A percentile compares a stretch with the other conserved stretches of the same genome.
Conservation (phyloP, 2,113 vertebrate genomes). For the Clarias gariepinus region DNA sequence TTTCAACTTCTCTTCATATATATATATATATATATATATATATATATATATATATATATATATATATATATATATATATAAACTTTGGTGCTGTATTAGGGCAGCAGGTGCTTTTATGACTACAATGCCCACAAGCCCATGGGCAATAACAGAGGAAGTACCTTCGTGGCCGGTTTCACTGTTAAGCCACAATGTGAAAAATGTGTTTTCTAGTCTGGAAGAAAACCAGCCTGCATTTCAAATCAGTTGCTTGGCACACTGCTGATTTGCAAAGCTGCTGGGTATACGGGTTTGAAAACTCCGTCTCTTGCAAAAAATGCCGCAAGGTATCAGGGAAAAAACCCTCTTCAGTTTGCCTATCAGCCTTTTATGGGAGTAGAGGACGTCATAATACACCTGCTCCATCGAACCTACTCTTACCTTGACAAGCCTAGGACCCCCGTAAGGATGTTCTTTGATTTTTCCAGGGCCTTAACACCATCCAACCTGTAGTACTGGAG, state of each 20-base stretch:
- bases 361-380: too few relatives aligned
- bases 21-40: neutral
- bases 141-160: constrained; percentile 22
- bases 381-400: too few relatives aligned
- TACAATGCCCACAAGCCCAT: constrained; percentile 23
- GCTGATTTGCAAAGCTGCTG: neutral
- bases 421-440: too few relatives aligned
- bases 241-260: neutral
- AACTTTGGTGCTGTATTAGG: constrained; percentile 10
- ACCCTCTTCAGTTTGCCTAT: too few relatives aligned
- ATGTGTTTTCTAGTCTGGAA: constrained; percentile 5
- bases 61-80: neutral
- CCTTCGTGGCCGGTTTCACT: neutral
- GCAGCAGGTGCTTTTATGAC: constrained; percentile 16
- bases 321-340: neutral
- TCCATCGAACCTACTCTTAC: too few relatives aligned
- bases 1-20: constrained; percentile 7
- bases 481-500: too few relatives aligned
- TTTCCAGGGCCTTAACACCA: too few relatives aligned
- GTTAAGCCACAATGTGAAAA: constrained; percentile 1
- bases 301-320: neutral
- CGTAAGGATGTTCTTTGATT: too few relatives aligned
- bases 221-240: constrained; percentile 5
- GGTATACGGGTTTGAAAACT: neutral
- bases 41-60: neutral